A percentile compares a stretch with the other conserved stretches of the same genome.
Evolutionary conservation across 2,797 vertebrate species (phyloP).

Genomic region (Eospalax fontanierii): DNA sequence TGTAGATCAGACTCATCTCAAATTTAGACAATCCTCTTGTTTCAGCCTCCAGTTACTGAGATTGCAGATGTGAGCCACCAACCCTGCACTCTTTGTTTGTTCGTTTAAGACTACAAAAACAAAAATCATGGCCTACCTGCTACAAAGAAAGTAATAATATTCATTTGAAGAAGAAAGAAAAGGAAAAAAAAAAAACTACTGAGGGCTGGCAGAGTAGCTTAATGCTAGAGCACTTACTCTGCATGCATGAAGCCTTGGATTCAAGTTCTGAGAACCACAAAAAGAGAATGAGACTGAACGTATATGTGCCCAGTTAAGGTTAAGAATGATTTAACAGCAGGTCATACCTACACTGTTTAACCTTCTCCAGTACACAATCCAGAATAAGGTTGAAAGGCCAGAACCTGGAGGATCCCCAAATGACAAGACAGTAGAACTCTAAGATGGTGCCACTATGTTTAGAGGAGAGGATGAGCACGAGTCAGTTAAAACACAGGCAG

Average conservation of each 20-base stretch:
- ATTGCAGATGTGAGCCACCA: neutral
- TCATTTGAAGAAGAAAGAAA: neutral
- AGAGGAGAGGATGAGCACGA: no score
- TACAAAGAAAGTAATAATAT: neutral
- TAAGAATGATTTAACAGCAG: neutral
- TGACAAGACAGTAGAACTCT: neutral
- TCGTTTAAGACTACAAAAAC: neutral
- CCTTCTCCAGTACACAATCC: constrained; percentile 14
- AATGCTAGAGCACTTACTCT: neutral
- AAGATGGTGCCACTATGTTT: neutral
- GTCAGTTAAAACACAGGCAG: neutral
- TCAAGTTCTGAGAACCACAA: neutral
- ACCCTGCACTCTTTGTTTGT: neutral
- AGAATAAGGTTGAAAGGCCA: neutral
- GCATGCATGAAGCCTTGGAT: neutral
- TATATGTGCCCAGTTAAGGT: neutral
- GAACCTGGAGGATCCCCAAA: neutral
- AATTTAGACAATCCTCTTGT: neutral
- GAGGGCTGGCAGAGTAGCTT: neutral
- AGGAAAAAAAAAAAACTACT: no score
- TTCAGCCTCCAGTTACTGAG: neutral
- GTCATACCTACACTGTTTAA: neutral
- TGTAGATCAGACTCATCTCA: neutral
- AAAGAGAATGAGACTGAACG: neutral
- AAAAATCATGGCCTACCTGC: neutral